A percentile compares a stretch with the other conserved stretches of the same genome.
Evolutionary conservation across 2,888 invertebrate genomes (phyloP).

Genomic region (Dolomedes plantarius): DNA sequence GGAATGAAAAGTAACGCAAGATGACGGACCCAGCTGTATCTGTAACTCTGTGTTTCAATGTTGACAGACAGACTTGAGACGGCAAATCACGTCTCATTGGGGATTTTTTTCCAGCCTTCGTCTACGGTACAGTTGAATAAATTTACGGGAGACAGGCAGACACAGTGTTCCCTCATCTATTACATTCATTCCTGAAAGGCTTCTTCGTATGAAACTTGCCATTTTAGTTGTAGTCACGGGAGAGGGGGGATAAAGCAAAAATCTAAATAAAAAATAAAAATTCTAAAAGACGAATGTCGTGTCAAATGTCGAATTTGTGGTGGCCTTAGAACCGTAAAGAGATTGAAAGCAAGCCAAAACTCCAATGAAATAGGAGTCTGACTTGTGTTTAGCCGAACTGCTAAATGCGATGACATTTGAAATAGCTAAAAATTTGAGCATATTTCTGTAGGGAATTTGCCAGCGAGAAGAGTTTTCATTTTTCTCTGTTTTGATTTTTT

Average conservation of each 20-base stretch:
- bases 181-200: too few species aligned
- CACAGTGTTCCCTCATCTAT: too few species aligned
- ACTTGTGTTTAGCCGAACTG: background rate
- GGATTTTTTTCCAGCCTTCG: background rate
- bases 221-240: background rate
- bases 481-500: too few species aligned
- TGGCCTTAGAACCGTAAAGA: background rate
- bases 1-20: background rate
- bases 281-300: background rate
- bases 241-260: background rate
- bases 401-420: too few species aligned
- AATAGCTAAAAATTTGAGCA: too few species aligned
- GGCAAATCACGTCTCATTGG: conserved; percentile 11
- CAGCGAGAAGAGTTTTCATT: too few species aligned
- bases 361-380: background rate
- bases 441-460: too few species aligned
- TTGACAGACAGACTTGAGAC: conserved; percentile 15
- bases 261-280: background rate
- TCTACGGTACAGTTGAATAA: background rate
- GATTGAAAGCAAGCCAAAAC: background rate
- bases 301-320: background rate
- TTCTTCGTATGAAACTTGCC: too few species aligned
- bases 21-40: background rate
- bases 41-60: background rate
- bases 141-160: background rate